phyloP scores from a whole-genome alignment of 2,797 vertebrate species.

The Enteromius afrohamiltoni region DNA sequence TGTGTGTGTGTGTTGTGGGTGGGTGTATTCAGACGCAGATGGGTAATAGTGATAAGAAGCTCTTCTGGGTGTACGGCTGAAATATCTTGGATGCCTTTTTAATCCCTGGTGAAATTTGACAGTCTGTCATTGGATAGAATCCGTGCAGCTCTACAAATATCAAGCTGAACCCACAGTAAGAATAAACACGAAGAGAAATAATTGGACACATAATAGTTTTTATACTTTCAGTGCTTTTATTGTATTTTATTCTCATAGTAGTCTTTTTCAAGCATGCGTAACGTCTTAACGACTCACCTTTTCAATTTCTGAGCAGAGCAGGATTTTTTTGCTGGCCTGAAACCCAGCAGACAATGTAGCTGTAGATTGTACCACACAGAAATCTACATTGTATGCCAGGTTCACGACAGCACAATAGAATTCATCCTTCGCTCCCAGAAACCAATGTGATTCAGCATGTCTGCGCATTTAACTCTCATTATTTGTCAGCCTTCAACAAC shows the following conservation, averaged over 20 bases:
- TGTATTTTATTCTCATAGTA: slow-evolving; percentile 50
- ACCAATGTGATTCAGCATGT: slow-evolving; percentile 40
- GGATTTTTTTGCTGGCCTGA: slow-evolving; percentile 85
- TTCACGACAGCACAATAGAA: slow-evolving; percentile 87
- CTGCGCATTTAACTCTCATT: slow-evolving; percentile 51
- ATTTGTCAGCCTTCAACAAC: slow-evolving; percentile 58
- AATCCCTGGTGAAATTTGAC: slow-evolving; percentile 63
- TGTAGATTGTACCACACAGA: slow-evolving; percentile 98
- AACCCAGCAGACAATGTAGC: slow-evolving; percentile 99
- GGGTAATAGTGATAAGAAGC: slow-evolving; percentile 55
- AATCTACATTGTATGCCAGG: slow-evolving; percentile 99
- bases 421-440: slow-evolving; percentile 34
- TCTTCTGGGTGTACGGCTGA: slow-evolving; percentile 52
- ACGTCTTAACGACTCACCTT: slow-evolving; percentile 47
- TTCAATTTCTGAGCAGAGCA: slow-evolving; percentile 26
- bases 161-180: slow-evolving; percentile 46
- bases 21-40: slow-evolving; percentile 53
- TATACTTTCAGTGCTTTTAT: slow-evolving; percentile 68
- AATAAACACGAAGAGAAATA: slow-evolving; percentile 53
- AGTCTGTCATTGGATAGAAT: slow-evolving; percentile 56
- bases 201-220: slow-evolving; percentile 60
- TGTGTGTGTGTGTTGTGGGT: slow-evolving; percentile 38
- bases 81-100: slow-evolving; percentile 58
- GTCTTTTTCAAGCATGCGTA: slow-evolving; percentile 55
- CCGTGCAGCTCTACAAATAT: slow-evolving; percentile 53